Conservation (phyloP, 2,797 vertebrate genomes). For the Petrocephalus schoutedeni region DNA sequence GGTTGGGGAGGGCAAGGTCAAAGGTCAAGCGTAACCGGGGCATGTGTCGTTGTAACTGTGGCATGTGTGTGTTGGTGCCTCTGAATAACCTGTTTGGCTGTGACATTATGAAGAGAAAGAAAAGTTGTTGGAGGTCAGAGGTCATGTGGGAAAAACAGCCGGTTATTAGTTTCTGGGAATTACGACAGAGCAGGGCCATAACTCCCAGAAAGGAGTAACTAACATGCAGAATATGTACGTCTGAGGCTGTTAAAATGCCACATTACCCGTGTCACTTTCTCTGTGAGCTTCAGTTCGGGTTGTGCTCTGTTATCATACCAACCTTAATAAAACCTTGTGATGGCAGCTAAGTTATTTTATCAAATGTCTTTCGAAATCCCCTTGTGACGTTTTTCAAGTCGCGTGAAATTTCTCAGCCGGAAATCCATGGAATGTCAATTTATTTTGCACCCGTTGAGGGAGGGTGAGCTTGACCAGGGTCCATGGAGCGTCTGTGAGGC, state of each 20-base stretch:
- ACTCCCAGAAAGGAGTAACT: constrained; percentile 29
- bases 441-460: neutral
- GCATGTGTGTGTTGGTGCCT: constrained; percentile 50
- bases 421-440: neutral
- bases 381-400: neutral
- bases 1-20: constrained; percentile 42
- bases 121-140: constrained; percentile 57
- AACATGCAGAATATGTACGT: neutral
- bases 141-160: constrained; percentile 51
- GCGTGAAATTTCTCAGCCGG: neutral
- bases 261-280: neutral
- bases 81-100: constrained; percentile 60
- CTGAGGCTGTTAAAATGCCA: neutral
- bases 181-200: constrained; percentile 22
- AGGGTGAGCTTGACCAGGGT: neutral
- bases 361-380: neutral
- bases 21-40: constrained; percentile 48
- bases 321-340: neutral
- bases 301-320: neutral
- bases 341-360: neutral
- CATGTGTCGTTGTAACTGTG: constrained; percentile 43
- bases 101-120: constrained; percentile 52
- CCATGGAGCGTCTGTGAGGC: neutral
- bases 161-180: constrained; percentile 55
- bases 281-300: neutral